Base-by-base conservation (phyloP, 2,113 vertebrate genomes). In the Microcebus murinus region DNA sequence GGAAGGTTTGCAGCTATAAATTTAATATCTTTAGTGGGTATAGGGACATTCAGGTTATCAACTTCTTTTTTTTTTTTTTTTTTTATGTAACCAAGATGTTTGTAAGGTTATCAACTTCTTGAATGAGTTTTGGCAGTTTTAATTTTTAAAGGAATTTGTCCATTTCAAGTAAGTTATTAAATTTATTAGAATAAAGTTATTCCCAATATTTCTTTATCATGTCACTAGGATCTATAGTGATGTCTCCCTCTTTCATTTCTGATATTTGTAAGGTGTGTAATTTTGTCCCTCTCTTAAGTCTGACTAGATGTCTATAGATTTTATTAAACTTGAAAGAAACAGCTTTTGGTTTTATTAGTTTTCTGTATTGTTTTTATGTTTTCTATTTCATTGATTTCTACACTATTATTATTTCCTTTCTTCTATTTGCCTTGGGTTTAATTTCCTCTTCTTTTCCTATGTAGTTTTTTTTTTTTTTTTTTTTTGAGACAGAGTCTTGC, bases 271-370 rank as follows among this genome's bases (percentile, higher is more conserved):
- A 61, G n/a, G 85, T 29, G 34, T 68, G 31, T 61, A 52, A 61
- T 79, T 86, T 39, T 70, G 48, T 42, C 34, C 36, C 15, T 39
- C 6, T 61, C 61, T 48, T 39, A 52, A 70, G 36, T 61, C 42
- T 80, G 52, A 42, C 63, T 91, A 70, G 77, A 89, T 29, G 45
- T 48, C 48, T 83, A 73, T 21, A 23, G 71, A 15, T 74, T 74
- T 94, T 83, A 74, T 89, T 73, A 89, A 82, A 55, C 45, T 71
- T 36, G 29, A 83, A 83, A 89, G 42, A 82, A 89, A 73, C 7
- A 65, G n/a, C 68, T 55, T 79, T 74, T 88, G 67, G 29, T 89
- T 89, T 89, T 89, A 93, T 70, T 70, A 42, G 65, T 81, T 95
- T 90, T 73, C 82, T 76, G 25, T 50, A 39, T 76, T 55, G 70